Evolutionary conservation across 2,888 invertebrate genomes (phyloP).

Genomic region (Pardosa pseudoannulata): DNA sequence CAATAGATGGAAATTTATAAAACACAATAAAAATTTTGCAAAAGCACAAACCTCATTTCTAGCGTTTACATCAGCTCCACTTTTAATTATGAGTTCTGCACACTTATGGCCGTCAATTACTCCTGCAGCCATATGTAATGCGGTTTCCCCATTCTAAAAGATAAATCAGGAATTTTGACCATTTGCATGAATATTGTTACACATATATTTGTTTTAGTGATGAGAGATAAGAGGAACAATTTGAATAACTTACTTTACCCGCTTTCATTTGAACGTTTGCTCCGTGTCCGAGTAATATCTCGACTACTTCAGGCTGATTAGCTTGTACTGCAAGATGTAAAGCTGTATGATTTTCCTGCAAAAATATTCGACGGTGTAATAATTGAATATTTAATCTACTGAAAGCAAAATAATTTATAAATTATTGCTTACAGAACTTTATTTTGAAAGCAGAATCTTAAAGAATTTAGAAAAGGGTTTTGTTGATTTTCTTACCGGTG

Average conservation of each 20-base stretch:
- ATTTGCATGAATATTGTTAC: too few species aligned
- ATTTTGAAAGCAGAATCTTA: too few species aligned
- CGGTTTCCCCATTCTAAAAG: constrained; percentile 87
- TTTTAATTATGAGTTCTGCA: constrained; percentile 97
- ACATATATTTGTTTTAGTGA: too few species aligned
- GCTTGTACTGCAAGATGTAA: constrained; percentile 97
- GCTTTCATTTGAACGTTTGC: constrained; percentile 97
- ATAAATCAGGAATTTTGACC: too few species aligned
- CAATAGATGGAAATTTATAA: too few species aligned
- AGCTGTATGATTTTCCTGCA: constrained; percentile 97
- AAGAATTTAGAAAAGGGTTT: too few species aligned
- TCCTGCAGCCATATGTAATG: constrained; percentile 95
- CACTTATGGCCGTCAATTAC: constrained; percentile 94
- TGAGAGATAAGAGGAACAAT: too few species aligned
- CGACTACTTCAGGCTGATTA: constrained; percentile 94
- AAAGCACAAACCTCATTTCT: constrained; percentile 84
- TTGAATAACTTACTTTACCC: constrained; percentile 73
- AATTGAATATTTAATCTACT: too few species aligned
- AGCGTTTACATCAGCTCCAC: constrained; percentile 97
- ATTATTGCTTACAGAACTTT: too few species aligned
- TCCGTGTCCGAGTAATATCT: constrained; percentile 95
- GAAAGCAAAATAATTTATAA: too few species aligned
- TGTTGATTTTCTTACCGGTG: constrained; percentile 84
- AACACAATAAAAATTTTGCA: too few species aligned
- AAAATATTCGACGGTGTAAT: too few species aligned